Conservation (phyloP, 2,888 invertebrate species). For the Neoitamus cyanurus region DNA sequence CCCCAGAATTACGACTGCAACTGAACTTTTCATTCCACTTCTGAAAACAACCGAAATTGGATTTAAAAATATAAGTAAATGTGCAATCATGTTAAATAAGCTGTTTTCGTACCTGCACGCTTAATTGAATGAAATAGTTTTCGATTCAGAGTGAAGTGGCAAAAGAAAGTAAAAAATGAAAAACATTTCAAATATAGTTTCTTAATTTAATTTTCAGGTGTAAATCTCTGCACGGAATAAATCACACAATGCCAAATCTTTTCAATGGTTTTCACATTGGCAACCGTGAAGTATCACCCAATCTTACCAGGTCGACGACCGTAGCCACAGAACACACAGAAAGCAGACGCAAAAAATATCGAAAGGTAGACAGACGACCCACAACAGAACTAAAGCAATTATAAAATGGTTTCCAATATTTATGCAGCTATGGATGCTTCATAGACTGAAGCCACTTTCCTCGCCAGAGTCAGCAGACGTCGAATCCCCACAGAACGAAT, state of each 20-base stretch:
- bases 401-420: neutral
- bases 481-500: slow-evolving; percentile 61
- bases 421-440: slow-evolving; percentile 47
- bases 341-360: neutral
- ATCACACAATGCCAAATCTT: slow-evolving; percentile 22
- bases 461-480: slow-evolving; percentile 24
- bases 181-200: too few species aligned
- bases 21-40: too few species aligned
- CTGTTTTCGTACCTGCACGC: too few species aligned
- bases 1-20: too few species aligned
- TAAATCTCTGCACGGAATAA: neutral
- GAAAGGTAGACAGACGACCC: neutral
- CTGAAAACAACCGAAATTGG: too few species aligned
- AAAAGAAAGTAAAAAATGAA: too few species aligned
- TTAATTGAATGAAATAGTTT: too few species aligned
- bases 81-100: too few species aligned
- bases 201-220: neutral
- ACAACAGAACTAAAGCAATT: neutral
- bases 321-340: neutral
- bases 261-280: slow-evolving; percentile 32
- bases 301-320: neutral
- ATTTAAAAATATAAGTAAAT: too few species aligned
- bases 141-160: too few species aligned
- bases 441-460: slow-evolving; percentile 28
- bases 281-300: slow-evolving; percentile 1